These are phyloP conservation scores for Bubo bubo DNA, from an alignment of 2,113 vertebrate species.

Conservation along the genomic window DNA sequence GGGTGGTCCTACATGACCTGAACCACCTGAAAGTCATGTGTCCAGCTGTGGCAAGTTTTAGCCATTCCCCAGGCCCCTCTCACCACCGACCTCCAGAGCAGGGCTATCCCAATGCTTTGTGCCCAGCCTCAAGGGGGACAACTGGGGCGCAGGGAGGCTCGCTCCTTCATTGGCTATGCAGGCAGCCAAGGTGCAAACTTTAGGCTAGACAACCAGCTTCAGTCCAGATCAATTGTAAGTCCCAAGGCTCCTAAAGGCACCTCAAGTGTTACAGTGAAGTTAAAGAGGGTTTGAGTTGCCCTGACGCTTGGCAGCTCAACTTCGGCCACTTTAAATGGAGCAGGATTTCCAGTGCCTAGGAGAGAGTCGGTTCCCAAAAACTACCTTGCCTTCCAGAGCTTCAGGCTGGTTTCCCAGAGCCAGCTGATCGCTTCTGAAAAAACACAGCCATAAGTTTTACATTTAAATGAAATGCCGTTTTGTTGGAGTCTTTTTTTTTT, in stretches of 20 bases:
- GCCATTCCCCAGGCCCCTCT: not conserved
- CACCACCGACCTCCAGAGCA: not conserved
- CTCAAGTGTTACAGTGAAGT: not conserved
- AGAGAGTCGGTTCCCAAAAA: not conserved
- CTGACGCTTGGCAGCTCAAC: not conserved
- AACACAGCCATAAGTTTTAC: not conserved
- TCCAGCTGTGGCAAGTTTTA: fast-evolving
- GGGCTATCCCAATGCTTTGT: not conserved
- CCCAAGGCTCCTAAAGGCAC: not conserved
- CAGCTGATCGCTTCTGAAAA: not conserved
- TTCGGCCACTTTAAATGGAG: not conserved
- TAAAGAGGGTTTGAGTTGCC: not conserved
- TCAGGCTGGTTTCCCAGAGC: not conserved
- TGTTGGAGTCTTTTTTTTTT: not conserved
- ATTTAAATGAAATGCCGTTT: not conserved
- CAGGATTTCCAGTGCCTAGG: not conserved
- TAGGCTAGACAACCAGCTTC: not conserved
- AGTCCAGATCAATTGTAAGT: not conserved
- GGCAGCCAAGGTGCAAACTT: not conserved
- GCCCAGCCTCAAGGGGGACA: not conserved
- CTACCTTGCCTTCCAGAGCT: not conserved
- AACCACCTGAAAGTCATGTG: not conserved
- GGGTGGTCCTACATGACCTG: not conserved
- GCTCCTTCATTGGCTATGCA: fast-evolving
- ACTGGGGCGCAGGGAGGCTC: fast-evolving